phyloP scores from a whole-genome alignment of 2,888 invertebrate genomes.

The Mythimna loreyi region DNA sequence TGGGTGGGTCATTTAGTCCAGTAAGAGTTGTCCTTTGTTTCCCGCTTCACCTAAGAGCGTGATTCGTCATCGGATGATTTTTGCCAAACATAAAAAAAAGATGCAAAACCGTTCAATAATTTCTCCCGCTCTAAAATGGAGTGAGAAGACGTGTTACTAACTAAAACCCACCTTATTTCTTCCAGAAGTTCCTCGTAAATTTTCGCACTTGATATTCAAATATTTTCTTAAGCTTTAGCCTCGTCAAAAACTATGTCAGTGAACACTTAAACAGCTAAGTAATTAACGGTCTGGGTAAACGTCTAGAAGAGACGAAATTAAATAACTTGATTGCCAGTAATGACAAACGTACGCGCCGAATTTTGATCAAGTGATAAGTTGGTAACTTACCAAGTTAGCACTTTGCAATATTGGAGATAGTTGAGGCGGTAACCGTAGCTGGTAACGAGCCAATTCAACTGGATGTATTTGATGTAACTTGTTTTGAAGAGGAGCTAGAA shows the following conservation, averaged over 20 bases:
- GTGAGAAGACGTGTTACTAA: too few species aligned
- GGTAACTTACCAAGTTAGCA: slow-evolving; percentile 23
- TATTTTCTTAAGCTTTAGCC: too few species aligned
- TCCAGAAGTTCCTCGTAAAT: too few species aligned
- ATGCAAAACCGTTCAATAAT: too few species aligned
- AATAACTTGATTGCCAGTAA: slow-evolving; percentile 10
- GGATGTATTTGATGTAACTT: slow-evolving; percentile 31
- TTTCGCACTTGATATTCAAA: neutral
- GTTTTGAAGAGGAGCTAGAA: slow-evolving; percentile 9
- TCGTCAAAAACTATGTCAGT: slow-evolving; percentile 12
- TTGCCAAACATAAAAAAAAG: too few species aligned
- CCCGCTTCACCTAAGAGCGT: too few species aligned
- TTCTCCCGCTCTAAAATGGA: too few species aligned
- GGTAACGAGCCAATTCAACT: slow-evolving; percentile 39
- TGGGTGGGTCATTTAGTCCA: too few species aligned
- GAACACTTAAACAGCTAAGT: slow-evolving; percentile 14
- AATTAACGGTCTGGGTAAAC: slow-evolving; percentile 20
- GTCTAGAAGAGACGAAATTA: slow-evolving; percentile 23
- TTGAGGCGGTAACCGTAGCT: slow-evolving; percentile 17
- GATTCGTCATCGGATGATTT: too few species aligned
- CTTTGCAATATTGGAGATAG: slow-evolving; percentile 33
- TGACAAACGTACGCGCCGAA: slow-evolving; percentile 25
- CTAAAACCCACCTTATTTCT: too few species aligned
- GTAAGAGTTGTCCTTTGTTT: too few species aligned
- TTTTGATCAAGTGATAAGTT: slow-evolving; percentile 34